A percentile compares a stretch with the other conserved stretches of the same genome.
These are phyloP conservation scores for Clarias platycephalus DNA, from an alignment of 2,797 vertebrate genomes.

Conservation along the genomic window DNA sequence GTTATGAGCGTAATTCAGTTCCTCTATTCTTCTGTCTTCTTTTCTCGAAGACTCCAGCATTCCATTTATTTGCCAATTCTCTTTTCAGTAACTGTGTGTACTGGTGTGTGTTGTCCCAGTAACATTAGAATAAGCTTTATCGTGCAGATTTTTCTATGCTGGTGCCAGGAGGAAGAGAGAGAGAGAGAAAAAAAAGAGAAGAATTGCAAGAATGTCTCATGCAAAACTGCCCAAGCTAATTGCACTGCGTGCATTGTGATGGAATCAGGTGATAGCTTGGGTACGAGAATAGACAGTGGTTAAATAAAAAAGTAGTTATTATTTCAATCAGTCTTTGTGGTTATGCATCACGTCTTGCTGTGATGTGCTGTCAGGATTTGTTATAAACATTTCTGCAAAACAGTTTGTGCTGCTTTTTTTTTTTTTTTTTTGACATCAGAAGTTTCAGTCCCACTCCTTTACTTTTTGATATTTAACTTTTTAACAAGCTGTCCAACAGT, in stretches of 20 bases:
- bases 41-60: slow-evolving; percentile 66
- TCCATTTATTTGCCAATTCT: slow-evolving; percentile 67
- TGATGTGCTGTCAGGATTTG: slow-evolving; percentile 7
- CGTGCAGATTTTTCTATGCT: slow-evolving; percentile 24
- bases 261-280: slow-evolving; percentile 11
- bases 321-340: slow-evolving; percentile 21
- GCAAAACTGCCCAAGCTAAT: slow-evolving; percentile 18
- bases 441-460: background rate
- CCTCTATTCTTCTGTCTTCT: slow-evolving; percentile 58
- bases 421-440: background rate
- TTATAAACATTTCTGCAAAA: background rate
- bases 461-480: background rate
- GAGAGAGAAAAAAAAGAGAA: background rate
- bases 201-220: background rate
- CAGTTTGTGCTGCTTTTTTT: background rate
- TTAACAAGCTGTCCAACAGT: background rate
- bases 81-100: slow-evolving; percentile 51
- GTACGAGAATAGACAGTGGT: slow-evolving; percentile 5
- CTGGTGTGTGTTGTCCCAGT: slow-evolving; percentile 33
- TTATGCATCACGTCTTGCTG: slow-evolving; percentile 13
- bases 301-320: slow-evolving; percentile 30
- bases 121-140: slow-evolving; percentile 28
- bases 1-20: slow-evolving; percentile 60
- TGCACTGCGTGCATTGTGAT: slow-evolving; percentile 1
- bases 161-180: slow-evolving; percentile 23